A percentile compares a stretch with the other conserved stretches of the same genome.
Conservation (phyloP, 1,140 invertebrate genomes). For the Lepidotrigona ventralis region DNA sequence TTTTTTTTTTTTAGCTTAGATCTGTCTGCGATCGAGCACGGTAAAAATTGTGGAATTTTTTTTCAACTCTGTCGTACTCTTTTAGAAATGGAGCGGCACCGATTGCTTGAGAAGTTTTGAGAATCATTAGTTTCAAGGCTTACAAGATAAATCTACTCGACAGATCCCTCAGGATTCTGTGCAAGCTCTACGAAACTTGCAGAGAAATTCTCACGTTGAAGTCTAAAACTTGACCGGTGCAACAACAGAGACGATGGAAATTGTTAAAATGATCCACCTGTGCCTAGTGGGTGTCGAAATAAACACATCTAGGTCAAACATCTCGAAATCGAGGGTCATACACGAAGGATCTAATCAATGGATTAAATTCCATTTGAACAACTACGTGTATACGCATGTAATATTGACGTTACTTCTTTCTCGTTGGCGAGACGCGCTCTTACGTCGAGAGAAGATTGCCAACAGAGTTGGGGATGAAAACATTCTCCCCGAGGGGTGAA, state of each 20-base stretch:
- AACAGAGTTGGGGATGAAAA: conserved; percentile 5
- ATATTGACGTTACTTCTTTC: conserved; percentile 44
- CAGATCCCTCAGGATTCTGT: too few relatives aligned
- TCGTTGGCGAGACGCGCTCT: conserved; percentile 43
- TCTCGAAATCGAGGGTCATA: not conserved
- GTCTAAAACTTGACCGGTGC: not conserved
- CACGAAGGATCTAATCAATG: conserved; percentile 38
- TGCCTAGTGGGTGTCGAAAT: not conserved
- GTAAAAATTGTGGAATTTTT: too few relatives aligned
- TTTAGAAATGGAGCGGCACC: too few relatives aligned
- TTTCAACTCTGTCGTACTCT: too few relatives aligned
- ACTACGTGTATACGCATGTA: conserved; percentile 17
- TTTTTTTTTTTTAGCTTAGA: too few relatives aligned
- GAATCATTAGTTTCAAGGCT: too few relatives aligned
- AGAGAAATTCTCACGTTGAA: too few relatives aligned
- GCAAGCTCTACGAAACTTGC: too few relatives aligned
- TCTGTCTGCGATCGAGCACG: too few relatives aligned
- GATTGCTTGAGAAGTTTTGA: too few relatives aligned
- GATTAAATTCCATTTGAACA: conserved; percentile 30
- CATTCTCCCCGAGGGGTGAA: conserved; percentile 33
- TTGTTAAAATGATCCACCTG: not conserved
- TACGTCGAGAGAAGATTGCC: conserved; percentile 33
- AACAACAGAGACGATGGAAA: not conserved
- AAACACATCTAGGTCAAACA: not conserved
- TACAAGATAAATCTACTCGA: too few relatives aligned